phyloP scores from a whole-genome alignment of 2,888 invertebrate species.

The Tromatobia lineatoria region DNA sequence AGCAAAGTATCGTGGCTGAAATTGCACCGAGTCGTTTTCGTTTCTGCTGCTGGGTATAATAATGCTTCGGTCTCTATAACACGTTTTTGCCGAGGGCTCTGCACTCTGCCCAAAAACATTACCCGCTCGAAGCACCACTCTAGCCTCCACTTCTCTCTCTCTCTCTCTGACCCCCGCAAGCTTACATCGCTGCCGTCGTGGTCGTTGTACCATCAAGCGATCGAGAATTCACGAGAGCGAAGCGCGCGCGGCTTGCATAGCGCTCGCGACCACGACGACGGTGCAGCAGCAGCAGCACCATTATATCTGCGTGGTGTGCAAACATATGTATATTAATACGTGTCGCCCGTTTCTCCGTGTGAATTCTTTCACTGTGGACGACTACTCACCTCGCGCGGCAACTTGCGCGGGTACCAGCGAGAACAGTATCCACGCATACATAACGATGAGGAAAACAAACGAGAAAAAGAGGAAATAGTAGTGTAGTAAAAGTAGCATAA shows the following conservation, averaged over 20 bases:
- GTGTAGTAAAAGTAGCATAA: background rate
- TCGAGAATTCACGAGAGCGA: constrained; percentile 42
- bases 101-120: constrained; percentile 47
- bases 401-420: constrained; percentile 44
- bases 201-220: constrained; percentile 59
- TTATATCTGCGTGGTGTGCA: constrained; percentile 25
- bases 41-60: constrained; percentile 15
- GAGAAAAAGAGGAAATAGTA: background rate
- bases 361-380: constrained; percentile 39
- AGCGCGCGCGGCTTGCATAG: constrained; percentile 39
- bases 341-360: constrained; percentile 23
- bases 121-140: constrained; percentile 38
- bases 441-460: background rate
- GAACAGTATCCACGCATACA: background rate
- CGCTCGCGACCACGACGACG: constrained; percentile 35
- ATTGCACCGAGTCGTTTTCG: constrained; percentile 13
- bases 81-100: constrained; percentile 19
- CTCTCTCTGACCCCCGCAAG: constrained; percentile 32
- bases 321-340: constrained; percentile 53
- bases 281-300: constrained; percentile 23
- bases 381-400: constrained; percentile 62
- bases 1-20: constrained; percentile 5
- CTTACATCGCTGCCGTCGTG: constrained; percentile 36
- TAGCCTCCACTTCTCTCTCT: constrained; percentile 17
- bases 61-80: constrained; percentile 25